Conservation (phyloP, 2,797 vertebrate genomes). For the Clarias pachynema region DNA sequence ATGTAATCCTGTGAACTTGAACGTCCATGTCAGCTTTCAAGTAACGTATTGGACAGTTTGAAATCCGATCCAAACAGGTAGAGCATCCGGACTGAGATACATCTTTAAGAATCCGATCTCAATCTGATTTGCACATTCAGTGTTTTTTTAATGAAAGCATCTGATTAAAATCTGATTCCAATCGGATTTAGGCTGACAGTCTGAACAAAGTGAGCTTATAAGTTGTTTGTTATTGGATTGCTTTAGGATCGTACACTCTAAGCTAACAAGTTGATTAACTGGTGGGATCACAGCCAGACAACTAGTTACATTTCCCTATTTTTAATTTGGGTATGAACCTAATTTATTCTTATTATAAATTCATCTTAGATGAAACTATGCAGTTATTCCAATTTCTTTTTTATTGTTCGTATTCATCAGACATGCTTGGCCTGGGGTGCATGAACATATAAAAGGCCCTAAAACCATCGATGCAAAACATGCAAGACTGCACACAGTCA, state of each 20-base stretch:
- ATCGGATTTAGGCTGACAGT: too few relatives aligned
- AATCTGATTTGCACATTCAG: too few relatives aligned
- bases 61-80: too few relatives aligned
- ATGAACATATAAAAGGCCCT: neutral
- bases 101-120: too few relatives aligned
- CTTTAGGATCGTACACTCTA: neutral
- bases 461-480: neutral
- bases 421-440: neutral
- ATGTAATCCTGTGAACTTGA: too few relatives aligned
- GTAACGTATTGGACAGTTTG: too few relatives aligned
- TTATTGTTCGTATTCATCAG: neutral
- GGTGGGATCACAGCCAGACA: neutral
- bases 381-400: neutral
- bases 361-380: neutral
- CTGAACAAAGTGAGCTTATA: neutral
- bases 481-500: neutral
- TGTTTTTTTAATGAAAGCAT: too few relatives aligned
- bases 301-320: neutral
- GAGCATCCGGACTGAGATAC: too few relatives aligned
- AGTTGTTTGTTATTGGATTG: neutral
- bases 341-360: neutral
- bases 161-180: too few relatives aligned
- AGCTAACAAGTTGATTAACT: neutral
- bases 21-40: too few relatives aligned
- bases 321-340: neutral